phyloP scores from a whole-genome alignment of 2,888 invertebrate genomes.

The Ischnus inquisitorius region DNA sequence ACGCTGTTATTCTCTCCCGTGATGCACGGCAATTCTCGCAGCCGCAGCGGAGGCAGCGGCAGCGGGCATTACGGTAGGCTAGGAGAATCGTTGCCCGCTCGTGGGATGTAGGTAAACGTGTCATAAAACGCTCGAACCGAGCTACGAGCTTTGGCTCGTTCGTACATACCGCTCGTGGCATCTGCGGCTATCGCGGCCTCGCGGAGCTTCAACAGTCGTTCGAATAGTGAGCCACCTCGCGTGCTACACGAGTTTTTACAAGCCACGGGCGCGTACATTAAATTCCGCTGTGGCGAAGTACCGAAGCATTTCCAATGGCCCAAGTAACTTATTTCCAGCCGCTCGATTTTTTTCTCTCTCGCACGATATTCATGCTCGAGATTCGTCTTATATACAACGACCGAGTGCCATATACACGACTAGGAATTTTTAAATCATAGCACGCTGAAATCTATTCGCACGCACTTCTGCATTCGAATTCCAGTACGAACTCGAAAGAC shows the following conservation, averaged over 20 bases:
- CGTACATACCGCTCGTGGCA: conserved; percentile 27
- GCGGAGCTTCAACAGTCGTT: neutral
- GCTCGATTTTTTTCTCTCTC: neutral
- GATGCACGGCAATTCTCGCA: conserved; percentile 19
- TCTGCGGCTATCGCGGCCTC: neutral
- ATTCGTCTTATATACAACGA: neutral
- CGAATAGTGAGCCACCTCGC: neutral
- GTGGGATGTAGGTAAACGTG: conserved; percentile 74
- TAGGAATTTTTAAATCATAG: neutral
- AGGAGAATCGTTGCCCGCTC: conserved; percentile 59
- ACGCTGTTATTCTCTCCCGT: conserved; percentile 24
- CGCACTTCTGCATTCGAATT: neutral
- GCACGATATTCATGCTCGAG: neutral
- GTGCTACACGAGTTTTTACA: conserved; percentile 1
- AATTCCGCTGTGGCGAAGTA: conserved; percentile 34
- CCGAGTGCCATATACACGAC: no score
- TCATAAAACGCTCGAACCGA: conserved; percentile 67
- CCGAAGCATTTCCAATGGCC: neutral
- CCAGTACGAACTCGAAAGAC: neutral
- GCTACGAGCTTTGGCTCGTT: conserved; percentile 21
- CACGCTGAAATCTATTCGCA: neutral
- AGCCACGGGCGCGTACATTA: conserved; percentile 16
- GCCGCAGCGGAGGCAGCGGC: neutral
- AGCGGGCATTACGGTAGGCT: conserved; percentile 1
- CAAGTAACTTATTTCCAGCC: neutral